Base-by-base conservation (phyloP, 2,888 invertebrate species). In the Gastracanthus pulcherrimus region DNA sequence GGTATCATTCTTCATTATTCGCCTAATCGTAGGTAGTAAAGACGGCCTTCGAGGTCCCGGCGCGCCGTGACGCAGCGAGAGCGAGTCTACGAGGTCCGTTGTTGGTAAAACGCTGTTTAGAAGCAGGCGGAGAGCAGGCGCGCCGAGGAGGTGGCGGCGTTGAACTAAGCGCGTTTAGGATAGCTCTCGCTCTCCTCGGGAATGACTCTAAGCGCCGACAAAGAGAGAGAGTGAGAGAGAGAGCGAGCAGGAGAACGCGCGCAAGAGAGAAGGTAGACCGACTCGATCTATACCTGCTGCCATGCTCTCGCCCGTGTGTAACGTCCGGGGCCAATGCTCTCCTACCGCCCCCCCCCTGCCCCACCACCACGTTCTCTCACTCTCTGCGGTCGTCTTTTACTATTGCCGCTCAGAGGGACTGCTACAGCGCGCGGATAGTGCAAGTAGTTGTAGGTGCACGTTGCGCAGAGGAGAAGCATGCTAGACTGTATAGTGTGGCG, bases 81-180 rank as follows among this genome's bases (percentile, higher is more conserved):
- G 84, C 82, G 83, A 83, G 85, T 84, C 84, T 85, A 84, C 86
- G 88, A 86, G 81, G 87, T 83, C 88, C 92, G 93, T 94, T 94
- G 94, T 94, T 94, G 94, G 94, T 94, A 94, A 94, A 93, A 93
- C 92, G 93, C 92, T 93, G 94, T 94, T 94, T 93, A 93, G 92
- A 92, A 89, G 88, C 89, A 93, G 90, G 90, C 93, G 94, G 94
- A 86, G 69, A 87, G 78, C 93, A 95, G 92, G 92, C 91, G 81
- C 85, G 85, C 78, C 85, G 86, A 90, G 84, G 89, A 89, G 89
- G 91, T 90, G 84, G 87, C 84, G 86, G 86, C 62, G 88, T 87
- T 87, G 87, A 89, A 86, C 89, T 89, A 90, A 89, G 88, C 89
- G 88, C 89, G 89, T 89, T 91, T 90, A 91, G 91, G 89, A 87